phyloP scores from a whole-genome alignment of 2,888 invertebrate genomes.

The Acanthosepion lycidas region DNA sequence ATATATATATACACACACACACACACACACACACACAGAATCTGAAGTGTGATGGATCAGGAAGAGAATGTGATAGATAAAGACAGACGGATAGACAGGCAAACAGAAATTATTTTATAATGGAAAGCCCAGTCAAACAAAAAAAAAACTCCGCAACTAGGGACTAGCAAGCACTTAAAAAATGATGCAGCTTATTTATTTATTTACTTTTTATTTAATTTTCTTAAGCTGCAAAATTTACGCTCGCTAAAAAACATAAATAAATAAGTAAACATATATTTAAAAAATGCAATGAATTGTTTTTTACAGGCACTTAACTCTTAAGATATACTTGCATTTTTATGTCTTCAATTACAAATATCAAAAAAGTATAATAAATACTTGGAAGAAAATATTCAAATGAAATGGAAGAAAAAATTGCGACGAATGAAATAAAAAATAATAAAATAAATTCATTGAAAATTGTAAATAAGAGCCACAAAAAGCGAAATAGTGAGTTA shows the following conservation, averaged over 20 bases:
- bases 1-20: too few relatives aligned
- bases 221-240: background rate
- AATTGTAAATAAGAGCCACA: background rate
- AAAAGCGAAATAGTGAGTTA: background rate
- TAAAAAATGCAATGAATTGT: background rate
- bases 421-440: background rate
- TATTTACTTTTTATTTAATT: background rate
- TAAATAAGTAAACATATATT: background rate
- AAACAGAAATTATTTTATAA: background rate
- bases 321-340: slow-evolving; percentile 33
- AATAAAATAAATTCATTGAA: background rate
- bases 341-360: background rate
- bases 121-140: background rate
- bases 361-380: background rate
- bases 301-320: slow-evolving; percentile 6
- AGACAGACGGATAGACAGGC: background rate
- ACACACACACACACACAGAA: too few relatives aligned
- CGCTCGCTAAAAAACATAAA: background rate
- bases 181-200: background rate
- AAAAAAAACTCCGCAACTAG: background rate
- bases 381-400: background rate
- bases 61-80: background rate
- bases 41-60: too few relatives aligned
- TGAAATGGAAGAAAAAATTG: background rate
- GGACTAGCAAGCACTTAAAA: background rate